These are phyloP conservation scores for Drosophila yakuba DNA, from an alignment of 1,140 invertebrate species.

Conservation along the genomic window DNA sequence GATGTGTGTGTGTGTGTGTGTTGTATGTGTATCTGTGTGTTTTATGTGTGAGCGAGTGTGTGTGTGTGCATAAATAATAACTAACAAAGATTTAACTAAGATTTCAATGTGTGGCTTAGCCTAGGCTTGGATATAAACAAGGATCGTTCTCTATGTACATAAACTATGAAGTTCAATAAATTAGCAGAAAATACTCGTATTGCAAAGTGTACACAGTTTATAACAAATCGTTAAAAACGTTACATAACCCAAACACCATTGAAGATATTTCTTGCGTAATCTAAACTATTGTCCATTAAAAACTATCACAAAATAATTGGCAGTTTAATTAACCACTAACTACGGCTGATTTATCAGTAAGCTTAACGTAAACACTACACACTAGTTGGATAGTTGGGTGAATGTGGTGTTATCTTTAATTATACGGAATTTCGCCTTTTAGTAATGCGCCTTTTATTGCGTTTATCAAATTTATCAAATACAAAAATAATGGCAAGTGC, in stretches of 20 bases:
- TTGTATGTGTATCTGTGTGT: conserved; percentile 12
- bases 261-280: conserved; percentile 56
- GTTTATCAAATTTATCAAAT: conserved; percentile 44
- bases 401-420: conserved; percentile 44
- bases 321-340: conserved; percentile 73
- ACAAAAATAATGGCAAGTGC: conserved; percentile 78
- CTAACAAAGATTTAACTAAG: conserved; percentile 80
- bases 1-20: conserved; percentile 44
- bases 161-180: conserved; percentile 71
- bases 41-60: conserved; percentile 16
- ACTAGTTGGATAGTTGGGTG: conserved; percentile 46
- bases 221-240: conserved; percentile 59
- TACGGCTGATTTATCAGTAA: conserved; percentile 41
- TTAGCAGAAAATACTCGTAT: conserved; percentile 72
- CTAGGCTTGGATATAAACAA: conserved; percentile 50
- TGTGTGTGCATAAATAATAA: conserved; percentile 79
- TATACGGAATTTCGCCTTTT: conserved; percentile 44
- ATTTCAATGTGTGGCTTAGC: conserved; percentile 56
- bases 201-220: conserved; percentile 72
- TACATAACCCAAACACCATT: conserved; percentile 78
- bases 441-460: conserved; percentile 6
- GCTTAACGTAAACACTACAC: conserved; percentile 30
- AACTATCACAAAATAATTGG: conserved; percentile 83
- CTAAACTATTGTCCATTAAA: conserved; percentile 63
- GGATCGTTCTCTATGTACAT: conserved; percentile 46